Base-by-base conservation (phyloP, 2,113 vertebrate genomes). In the Dasypus novemcinctus region DNA sequence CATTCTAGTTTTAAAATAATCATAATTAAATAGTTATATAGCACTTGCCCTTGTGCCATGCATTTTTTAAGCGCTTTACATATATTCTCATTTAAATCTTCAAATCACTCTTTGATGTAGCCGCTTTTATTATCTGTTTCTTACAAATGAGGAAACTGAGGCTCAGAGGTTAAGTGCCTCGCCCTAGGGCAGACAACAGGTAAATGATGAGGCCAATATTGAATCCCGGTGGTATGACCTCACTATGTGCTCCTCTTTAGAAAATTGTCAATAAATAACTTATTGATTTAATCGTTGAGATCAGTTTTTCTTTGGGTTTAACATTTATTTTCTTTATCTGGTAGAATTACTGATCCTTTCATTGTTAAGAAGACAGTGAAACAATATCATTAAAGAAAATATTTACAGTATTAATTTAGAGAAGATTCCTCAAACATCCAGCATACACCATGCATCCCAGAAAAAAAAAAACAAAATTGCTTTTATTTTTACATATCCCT, bases 301-400 rank as follows among this genome's bases (percentile, higher is more conserved):
- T 20, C 15, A 59, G 20, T 87, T 84, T 93, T 95, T 71, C 63
- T 68, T 38, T 78, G n/a, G 43, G 33, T 9, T 76, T 43, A 82
- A 82, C 7, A 38, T 81, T 52, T 87, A 75, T 57, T 91, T 90
- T 52, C 36, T 89, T 78, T 76, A 27, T 93, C 49, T 46, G 72
- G 46, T n/a, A 72, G 41, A 84, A 64, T 87, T 46, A 43, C 49
- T 72, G 82, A 80, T 87, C 11, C 61, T 75, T 76, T 88, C 27
- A 71, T 83, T 83, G 18, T 78, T 92, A 83, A 83, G 49, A 94
- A 94, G 43, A 82, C 29, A 66, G 68, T 75, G 87, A 87, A 71
- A 29, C 29, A 72, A 29, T 72, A 63, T 76, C 13, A 38, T 69
- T 87, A 63, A 46, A 17, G 29, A 79, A 78, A 66, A 66, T 38